Percentiles rank a stretch among this genome's conserved stretches.
phyloP scores from a whole-genome alignment of 2,797 vertebrate species.

The Leontopithecus rosalia region DNA sequence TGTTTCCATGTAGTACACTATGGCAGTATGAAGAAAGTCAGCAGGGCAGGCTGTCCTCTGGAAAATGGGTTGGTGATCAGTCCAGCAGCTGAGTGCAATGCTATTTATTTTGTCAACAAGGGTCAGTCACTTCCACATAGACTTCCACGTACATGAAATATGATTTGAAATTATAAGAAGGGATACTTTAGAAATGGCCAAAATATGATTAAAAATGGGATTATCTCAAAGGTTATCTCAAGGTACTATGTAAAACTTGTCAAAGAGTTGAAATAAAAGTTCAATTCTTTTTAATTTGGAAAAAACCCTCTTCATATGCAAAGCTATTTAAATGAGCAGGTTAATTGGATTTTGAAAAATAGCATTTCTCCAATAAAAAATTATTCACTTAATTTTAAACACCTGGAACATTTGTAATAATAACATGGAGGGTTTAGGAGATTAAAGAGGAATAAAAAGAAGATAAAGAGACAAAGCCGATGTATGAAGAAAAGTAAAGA shows the following conservation, averaged over 20 bases:
- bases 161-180: not conserved
- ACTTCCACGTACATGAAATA: not conserved
- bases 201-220: constrained; percentile 29
- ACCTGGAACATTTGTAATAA: constrained; percentile 77
- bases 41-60: not conserved
- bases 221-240: not conserved
- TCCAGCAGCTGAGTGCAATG: not conserved
- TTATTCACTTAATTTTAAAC: constrained; percentile 78
- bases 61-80: not conserved
- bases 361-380: constrained; percentile 75
- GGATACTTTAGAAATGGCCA: not conserved
- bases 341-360: constrained; percentile 83
- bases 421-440: constrained; percentile 74
- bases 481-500: constrained; percentile 76
- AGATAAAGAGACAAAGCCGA: constrained; percentile 65
- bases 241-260: not conserved
- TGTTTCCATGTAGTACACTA: not conserved
- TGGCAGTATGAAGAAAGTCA: not conserved
- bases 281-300: constrained; percentile 65
- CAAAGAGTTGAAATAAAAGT: constrained; percentile 31
- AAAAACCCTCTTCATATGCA: constrained; percentile 34
- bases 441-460: constrained; percentile 71
- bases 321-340: constrained; percentile 64
- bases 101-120: not conserved
- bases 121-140: not conserved